A percentile compares a stretch with the other conserved stretches of the same genome.
Conservation (phyloP, 2,797 vertebrate species). For the Allobates femoralis region DNA sequence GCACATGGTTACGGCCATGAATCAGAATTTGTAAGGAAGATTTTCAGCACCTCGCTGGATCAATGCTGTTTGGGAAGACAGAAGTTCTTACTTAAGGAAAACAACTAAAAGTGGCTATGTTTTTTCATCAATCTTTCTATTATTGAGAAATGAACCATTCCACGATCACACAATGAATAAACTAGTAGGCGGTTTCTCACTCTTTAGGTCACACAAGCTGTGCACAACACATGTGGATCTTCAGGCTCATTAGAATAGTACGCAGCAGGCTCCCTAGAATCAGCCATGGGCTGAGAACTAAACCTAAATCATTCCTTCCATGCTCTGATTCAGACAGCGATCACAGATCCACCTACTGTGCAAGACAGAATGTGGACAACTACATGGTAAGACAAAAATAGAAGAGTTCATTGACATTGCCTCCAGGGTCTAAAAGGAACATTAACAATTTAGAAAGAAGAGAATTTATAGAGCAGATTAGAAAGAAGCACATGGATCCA, state of each 20-base stretch:
- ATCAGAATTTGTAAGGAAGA: too few relatives aligned
- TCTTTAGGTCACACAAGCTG: neutral
- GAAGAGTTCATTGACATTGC: neutral
- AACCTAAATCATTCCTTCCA: slow-evolving; percentile 24
- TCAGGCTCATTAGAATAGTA: neutral
- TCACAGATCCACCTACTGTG: slow-evolving; percentile 30
- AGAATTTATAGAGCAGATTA: neutral
- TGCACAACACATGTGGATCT: slow-evolving; percentile 13
- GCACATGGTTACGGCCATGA: too few relatives aligned
- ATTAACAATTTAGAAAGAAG: neutral
- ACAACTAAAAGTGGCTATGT: too few relatives aligned
- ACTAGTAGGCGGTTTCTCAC: neutral
- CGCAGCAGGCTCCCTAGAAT: slow-evolving; percentile 38
- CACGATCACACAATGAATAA: neutral
- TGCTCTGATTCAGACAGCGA: slow-evolving; percentile 35
- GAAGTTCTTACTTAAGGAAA: too few relatives aligned
- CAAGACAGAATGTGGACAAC: slow-evolving; percentile 31
- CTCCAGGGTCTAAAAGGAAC: neutral
- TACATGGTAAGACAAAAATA: slow-evolving; percentile 3
- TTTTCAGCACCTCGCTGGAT: too few relatives aligned
- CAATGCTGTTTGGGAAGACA: too few relatives aligned
- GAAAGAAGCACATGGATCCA: neutral
- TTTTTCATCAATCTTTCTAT: too few relatives aligned
- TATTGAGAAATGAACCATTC: too few relatives aligned
- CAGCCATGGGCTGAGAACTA: slow-evolving; percentile 13